These are phyloP conservation scores for Lepidochrysops patricia DNA, from an alignment of 2,888 invertebrate species.

Conservation along the genomic window DNA sequence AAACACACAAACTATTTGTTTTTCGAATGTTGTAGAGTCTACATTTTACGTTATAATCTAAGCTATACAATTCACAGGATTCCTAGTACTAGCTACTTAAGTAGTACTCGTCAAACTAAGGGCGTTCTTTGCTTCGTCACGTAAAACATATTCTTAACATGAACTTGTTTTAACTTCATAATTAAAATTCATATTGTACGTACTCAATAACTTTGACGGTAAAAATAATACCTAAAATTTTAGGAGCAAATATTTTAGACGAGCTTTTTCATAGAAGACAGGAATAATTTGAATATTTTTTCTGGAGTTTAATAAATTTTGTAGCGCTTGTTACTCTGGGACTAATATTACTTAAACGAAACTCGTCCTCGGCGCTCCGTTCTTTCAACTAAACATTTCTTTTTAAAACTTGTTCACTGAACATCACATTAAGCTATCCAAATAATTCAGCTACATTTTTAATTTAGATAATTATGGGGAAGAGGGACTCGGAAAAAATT, in stretches of 20 bases:
- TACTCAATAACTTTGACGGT: neutral
- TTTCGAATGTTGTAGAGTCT: too few species aligned
- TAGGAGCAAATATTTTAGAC: neutral
- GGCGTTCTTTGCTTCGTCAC: too few species aligned
- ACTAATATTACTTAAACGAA: slow-evolving; percentile 7
- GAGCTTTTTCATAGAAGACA: neutral
- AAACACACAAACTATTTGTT: too few species aligned
- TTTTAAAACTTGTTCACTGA: slow-evolving; percentile 8
- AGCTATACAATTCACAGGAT: too few species aligned
- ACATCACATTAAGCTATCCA: slow-evolving; percentile 10
- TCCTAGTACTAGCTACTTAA: too few species aligned
- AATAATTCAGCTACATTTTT: slow-evolving; percentile 10
- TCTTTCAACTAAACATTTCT: slow-evolving; percentile 6
- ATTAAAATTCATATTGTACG: neutral
- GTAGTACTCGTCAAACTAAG: too few species aligned
- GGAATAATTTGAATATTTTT: neutral
- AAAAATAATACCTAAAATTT: neutral
- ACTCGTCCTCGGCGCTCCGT: neutral
- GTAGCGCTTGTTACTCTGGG: neutral
- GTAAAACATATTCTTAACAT: too few species aligned
- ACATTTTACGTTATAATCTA: too few species aligned
- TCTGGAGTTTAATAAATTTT: neutral
- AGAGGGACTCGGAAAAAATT: neutral
- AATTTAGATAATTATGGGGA: slow-evolving; percentile 10
- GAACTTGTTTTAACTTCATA: neutral